These are phyloP conservation scores for Hyaena hyaena DNA, from an alignment of 2,113 vertebrate species.

Conservation along the genomic window DNA sequence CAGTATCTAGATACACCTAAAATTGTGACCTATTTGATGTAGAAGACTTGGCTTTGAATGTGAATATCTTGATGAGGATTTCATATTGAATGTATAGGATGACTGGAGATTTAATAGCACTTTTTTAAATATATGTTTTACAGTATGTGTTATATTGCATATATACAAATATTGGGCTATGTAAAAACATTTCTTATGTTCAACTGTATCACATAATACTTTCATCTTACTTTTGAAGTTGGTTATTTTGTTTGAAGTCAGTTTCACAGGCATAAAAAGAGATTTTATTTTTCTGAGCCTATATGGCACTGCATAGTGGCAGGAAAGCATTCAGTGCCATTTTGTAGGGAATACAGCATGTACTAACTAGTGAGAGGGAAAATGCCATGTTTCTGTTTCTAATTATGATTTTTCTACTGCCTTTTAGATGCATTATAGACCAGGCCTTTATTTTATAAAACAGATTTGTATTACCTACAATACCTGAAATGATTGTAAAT, in stretches of 20 bases:
- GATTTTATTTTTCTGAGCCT: slow-evolving; percentile 55
- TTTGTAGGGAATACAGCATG: slow-evolving; percentile 31
- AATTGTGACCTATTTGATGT: neutral
- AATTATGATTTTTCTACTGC: slow-evolving; percentile 33
- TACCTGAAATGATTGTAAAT: neutral
- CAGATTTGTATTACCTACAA: neutral
- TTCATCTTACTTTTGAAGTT: slow-evolving; percentile 53
- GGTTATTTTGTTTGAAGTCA: slow-evolving; percentile 38
- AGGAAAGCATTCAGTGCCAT: neutral
- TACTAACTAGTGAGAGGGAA: slow-evolving; percentile 41
- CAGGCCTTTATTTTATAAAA: slow-evolving; percentile 46
- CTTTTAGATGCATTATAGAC: slow-evolving; percentile 23
- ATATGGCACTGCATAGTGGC: neutral
- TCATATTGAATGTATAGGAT: neutral
- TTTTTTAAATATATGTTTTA: neutral
- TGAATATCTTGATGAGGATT: neutral
- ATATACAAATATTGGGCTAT: neutral
- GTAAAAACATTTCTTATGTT: slow-evolving; percentile 18
- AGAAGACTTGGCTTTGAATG: neutral
- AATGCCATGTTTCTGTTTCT: slow-evolving; percentile 32
- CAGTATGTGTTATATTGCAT: neutral
- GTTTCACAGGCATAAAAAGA: slow-evolving; percentile 14
- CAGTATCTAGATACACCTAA: neutral
- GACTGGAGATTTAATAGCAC: neutral
- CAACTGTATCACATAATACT: neutral